Percentiles rank a stretch among this genome's conserved stretches.
Conservation (phyloP, 2,888 invertebrate genomes). For the Drosophila birchii region DNA sequence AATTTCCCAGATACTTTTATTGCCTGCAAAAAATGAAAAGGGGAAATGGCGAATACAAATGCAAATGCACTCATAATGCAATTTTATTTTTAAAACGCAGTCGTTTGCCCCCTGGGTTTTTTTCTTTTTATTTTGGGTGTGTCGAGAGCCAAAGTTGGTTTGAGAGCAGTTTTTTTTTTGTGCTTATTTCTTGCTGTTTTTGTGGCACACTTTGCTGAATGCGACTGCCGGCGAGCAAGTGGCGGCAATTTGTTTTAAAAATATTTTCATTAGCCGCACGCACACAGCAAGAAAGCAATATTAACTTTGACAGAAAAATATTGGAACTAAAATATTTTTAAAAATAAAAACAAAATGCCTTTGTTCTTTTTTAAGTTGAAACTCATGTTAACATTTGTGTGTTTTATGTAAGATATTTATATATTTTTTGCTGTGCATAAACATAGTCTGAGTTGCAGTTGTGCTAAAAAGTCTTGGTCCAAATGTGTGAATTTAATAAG, state of each 20-base stretch:
- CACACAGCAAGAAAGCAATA: conserved; percentile 31
- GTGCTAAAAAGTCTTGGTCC: conserved; percentile 18
- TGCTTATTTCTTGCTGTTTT: conserved; percentile 27
- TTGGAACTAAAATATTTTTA: background rate
- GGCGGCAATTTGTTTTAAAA: conserved; percentile 75
- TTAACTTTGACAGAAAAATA: too few relatives aligned
- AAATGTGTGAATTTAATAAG: conserved; percentile 50
- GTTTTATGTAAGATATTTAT: background rate
- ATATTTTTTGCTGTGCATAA: background rate
- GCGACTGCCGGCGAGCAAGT: conserved; percentile 59
- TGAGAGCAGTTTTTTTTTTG: conserved; percentile 4
- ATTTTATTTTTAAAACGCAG: conserved; percentile 77
- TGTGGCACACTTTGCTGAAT: conserved; percentile 67
- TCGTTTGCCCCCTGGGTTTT: conserved; percentile 50
- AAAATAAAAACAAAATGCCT: background rate
- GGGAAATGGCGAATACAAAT: conserved; percentile 42
- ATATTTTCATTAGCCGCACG: conserved; percentile 57
- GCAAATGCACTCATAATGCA: conserved; percentile 75
- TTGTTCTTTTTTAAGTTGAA: background rate
- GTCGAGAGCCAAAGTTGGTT: conserved; percentile 6
- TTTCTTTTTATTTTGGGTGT: background rate
- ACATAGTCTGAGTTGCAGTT: background rate
- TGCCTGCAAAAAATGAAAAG: conserved; percentile 19
- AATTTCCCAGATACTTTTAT: conserved; percentile 16
- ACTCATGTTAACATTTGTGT: background rate